phyloP scores from a whole-genome alignment of 2,113 vertebrate genomes.

The Fregata magnificens region DNA sequence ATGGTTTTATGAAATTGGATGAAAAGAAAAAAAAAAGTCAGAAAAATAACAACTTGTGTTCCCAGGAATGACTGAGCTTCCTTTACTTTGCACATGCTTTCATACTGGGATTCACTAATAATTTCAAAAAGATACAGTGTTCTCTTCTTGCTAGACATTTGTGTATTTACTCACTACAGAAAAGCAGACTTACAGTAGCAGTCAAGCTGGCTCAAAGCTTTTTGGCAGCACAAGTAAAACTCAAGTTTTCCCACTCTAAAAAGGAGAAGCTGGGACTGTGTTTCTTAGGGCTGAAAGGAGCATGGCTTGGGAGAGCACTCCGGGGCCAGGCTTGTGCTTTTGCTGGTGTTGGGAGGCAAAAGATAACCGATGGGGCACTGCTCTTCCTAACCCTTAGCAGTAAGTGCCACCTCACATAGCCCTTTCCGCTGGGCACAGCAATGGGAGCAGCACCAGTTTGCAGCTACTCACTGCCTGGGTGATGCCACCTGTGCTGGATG shows the following conservation, averaged over 20 bases:
- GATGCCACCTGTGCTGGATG: not conserved
- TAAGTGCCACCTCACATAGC: not conserved
- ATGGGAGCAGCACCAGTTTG: not conserved
- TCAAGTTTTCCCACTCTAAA: not conserved
- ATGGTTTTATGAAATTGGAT: not conserved
- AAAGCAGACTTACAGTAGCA: not conserved
- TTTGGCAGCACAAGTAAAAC: not conserved
- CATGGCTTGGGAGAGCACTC: not conserved
- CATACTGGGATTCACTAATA: not conserved
- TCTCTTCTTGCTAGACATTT: not conserved
- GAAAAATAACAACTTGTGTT: not conserved
- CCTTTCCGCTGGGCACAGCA: not conserved
- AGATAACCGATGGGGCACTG: rapidly evolving
- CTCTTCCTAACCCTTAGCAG: not conserved
- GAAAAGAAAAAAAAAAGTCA: not conserved
- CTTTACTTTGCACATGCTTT: not conserved
- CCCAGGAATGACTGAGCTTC: not conserved
- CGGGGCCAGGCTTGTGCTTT: not conserved
- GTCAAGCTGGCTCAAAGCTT: not conserved
- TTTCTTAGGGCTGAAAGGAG: not conserved
- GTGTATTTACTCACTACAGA: not conserved
- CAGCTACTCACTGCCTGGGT: not conserved
- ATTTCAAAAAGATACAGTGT: not conserved
- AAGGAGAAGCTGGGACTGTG: not conserved
- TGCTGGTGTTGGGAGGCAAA: not conserved